A percentile compares a stretch with the other conserved stretches of the same genome.
These are phyloP conservation scores for Liopterus haemorrhoidalis DNA, from an alignment of 2,888 invertebrate genomes.

Conservation along the genomic window DNA sequence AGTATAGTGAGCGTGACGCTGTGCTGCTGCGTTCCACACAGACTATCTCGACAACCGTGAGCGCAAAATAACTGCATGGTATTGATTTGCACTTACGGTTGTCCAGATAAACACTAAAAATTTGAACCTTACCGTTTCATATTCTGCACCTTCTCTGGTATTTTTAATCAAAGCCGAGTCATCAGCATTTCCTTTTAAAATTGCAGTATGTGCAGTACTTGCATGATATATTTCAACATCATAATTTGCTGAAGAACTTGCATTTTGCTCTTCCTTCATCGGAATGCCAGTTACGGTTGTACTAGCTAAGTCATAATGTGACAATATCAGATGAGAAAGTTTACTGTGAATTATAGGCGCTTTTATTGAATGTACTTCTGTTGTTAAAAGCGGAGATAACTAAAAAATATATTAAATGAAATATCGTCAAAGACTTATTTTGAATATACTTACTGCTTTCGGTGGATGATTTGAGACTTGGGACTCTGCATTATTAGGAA, in stretches of 20 bases:
- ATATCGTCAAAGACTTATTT: conserved; percentile 14
- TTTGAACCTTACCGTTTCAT: conserved; percentile 67
- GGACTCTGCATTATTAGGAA: conserved; percentile 73
- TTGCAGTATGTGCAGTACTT: conserved; percentile 74
- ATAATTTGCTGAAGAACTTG: conserved; percentile 95
- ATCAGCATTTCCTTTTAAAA: conserved; percentile 58
- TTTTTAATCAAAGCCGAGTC: conserved; percentile 61
- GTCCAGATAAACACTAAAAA: conserved; percentile 3
- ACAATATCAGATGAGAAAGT: conserved; percentile 67
- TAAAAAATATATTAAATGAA: conserved; percentile 40
- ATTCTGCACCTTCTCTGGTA: conserved; percentile 67
- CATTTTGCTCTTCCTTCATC: conserved; percentile 99
- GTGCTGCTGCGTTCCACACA: too few relatives aligned
- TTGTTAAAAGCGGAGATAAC: conserved; percentile 66
- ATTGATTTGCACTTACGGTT: conserved; percentile 43
- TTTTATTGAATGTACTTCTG: conserved; percentile 75
- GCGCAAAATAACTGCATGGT: too few relatives aligned
- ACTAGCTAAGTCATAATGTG: conserved; percentile 86
- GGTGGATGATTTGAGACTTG: conserved; percentile 67
- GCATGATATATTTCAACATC: conserved; percentile 96
- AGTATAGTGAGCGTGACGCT: too few relatives aligned
- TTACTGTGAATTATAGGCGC: conserved; percentile 70
- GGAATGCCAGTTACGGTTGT: conserved; percentile 98
- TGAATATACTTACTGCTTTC: conserved; percentile 53
- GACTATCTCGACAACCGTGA: too few relatives aligned